A percentile compares a stretch with the other conserved stretches of the same genome.
Evolutionary conservation across 2,113 vertebrate species (phyloP).

Genomic region (Gopherus evgoodei): DNA sequence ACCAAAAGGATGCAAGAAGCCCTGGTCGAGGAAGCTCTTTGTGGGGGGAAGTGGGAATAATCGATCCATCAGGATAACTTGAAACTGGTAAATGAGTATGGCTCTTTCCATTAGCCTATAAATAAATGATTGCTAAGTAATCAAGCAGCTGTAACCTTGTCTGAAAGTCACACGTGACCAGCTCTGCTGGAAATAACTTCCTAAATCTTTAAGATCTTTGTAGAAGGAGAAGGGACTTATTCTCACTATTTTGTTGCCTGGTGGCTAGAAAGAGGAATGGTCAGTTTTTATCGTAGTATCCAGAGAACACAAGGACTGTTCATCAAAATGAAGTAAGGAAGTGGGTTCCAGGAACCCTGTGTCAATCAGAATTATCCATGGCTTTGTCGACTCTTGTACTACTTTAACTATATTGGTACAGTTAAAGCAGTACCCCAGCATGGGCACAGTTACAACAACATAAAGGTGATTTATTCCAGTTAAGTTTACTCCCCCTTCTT

Average conservation of each 20-base stretch:
- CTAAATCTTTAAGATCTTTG: neutral
- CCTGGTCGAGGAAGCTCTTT: neutral
- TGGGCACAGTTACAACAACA: neutral
- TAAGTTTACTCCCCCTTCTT: neutral
- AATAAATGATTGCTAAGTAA: neutral
- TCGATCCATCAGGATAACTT: neutral
- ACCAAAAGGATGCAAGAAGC: neutral
- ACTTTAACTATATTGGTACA: neutral
- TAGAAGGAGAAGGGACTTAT: neutral
- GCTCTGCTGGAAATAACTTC: neutral
- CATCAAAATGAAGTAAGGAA: neutral
- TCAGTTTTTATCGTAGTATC: neutral
- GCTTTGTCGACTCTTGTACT: neutral
- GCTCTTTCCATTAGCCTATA: neutral
- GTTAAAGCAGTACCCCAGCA: neutral
- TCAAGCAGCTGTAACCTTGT: neutral
- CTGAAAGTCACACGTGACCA: neutral
- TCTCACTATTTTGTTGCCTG: neutral
- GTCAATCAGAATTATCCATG: neutral
- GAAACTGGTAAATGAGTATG: neutral
- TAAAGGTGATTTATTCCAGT: neutral
- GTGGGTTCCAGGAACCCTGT: neutral
- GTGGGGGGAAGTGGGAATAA: neutral
- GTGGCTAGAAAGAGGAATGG: neutral
- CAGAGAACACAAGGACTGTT: neutral